Evolutionary conservation across 2,888 invertebrate species (phyloP).

Genomic region (Ommatoiulus sabulosus): DNA sequence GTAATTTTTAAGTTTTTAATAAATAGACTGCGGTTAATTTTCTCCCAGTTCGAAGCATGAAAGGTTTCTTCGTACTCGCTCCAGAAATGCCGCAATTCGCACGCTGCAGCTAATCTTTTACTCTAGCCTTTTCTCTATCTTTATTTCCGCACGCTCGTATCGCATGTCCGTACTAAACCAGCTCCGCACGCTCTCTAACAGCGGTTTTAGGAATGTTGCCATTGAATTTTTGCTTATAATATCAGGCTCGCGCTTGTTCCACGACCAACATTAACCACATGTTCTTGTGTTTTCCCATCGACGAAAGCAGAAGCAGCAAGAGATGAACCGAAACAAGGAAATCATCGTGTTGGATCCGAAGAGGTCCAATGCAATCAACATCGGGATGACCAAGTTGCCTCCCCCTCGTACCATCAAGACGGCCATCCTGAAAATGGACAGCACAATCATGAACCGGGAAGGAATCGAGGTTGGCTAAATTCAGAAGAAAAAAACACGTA

Average conservation of each 20-base stretch:
- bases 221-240: background rate
- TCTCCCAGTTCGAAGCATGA: too few relatives aligned
- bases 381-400: constrained; percentile 98
- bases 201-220: background rate
- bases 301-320: constrained; percentile 79
- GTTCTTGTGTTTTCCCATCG: too few relatives aligned
- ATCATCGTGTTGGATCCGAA: constrained; percentile 96
- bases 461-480: constrained; percentile 82
- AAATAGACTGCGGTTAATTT: too few relatives aligned
- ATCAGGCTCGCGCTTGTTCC: background rate
- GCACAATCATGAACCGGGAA: constrained; percentile 96
- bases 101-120: too few relatives aligned
- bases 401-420: constrained; percentile 98
- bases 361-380: constrained; percentile 98
- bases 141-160: background rate
- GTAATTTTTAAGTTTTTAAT: too few relatives aligned
- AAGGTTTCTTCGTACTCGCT: too few relatives aligned
- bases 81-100: too few relatives aligned
- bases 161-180: background rate
- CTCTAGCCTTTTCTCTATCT: background rate
- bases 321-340: constrained; percentile 87
- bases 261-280: background rate
- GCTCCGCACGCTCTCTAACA: background rate
- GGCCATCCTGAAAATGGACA: constrained; percentile 99
- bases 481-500: too few relatives aligned